phyloP scores from a whole-genome alignment of 1,140 invertebrate species.

The Ericerus pela region DNA sequence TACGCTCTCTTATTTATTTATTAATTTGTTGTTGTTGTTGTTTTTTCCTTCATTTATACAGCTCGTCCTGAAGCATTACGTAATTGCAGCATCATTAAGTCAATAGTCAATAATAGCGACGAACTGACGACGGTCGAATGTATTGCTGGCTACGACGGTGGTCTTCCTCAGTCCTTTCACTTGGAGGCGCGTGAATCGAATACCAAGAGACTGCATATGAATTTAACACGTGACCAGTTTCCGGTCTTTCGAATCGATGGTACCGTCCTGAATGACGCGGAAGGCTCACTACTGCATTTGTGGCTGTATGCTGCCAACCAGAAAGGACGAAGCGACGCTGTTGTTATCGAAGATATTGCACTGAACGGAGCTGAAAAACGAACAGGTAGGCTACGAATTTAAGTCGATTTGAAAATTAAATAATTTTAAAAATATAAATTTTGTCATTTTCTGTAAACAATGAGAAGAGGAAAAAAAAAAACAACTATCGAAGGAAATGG shows the following conservation, averaged over 20 bases:
- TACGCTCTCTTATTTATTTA: not conserved
- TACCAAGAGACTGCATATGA: constrained; percentile 51
- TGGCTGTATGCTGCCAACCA: constrained; percentile 71
- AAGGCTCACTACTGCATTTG: constrained; percentile 48
- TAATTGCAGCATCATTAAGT: constrained; percentile 67
- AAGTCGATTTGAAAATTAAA: too few relatives aligned
- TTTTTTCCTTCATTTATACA: constrained; percentile 28
- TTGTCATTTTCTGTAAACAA: constrained; percentile 7
- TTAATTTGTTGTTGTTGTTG: not conserved
- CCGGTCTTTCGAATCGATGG: constrained; percentile 54
- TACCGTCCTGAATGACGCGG: constrained; percentile 41
- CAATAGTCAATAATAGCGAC: constrained; percentile 47
- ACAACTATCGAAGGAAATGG: too few relatives aligned
- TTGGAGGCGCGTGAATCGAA: constrained; percentile 61
- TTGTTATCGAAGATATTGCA: constrained; percentile 66
- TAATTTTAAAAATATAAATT: too few relatives aligned
- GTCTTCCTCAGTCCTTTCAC: constrained; percentile 62
- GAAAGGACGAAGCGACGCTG: constrained; percentile 67
- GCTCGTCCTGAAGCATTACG: constrained; percentile 61
- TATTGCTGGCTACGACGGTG: constrained; percentile 61
- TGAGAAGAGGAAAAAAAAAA: not conserved
- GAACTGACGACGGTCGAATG: constrained; percentile 59
- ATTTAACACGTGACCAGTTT: constrained; percentile 40
- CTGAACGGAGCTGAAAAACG: constrained; percentile 73
- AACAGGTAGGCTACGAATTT: constrained; percentile 52